These are phyloP conservation scores for Drosophila gunungcola DNA, from an alignment of 1,140 invertebrate genomes.

Conservation along the genomic window DNA sequence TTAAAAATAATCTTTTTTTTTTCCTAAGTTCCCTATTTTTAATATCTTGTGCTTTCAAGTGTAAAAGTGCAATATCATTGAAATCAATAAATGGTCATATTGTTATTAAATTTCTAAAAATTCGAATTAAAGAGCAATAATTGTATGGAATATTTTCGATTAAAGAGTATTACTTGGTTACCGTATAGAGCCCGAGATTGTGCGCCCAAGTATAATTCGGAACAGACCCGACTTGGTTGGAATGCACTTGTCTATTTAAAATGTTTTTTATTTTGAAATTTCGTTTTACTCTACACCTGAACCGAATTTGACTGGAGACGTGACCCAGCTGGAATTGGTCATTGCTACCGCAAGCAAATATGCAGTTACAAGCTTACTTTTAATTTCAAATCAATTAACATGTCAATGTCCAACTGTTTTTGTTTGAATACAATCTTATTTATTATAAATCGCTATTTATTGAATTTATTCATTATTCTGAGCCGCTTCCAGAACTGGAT, in stretches of 20 bases:
- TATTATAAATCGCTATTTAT: conserved; percentile 17
- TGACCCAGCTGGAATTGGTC: no score
- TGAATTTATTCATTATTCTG: conserved; percentile 54
- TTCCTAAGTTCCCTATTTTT: neutral
- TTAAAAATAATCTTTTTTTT: neutral
- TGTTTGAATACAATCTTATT: conserved; percentile 20
- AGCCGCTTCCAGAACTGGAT: conserved; percentile 73
- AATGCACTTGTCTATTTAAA: neutral
- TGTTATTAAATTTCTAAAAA: no score
- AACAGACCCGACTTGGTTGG: conserved; percentile 1
- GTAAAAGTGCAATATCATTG: no score
- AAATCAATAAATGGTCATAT: no score
- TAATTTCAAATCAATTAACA: neutral
- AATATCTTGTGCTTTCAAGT: no score
- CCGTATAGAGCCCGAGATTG: neutral
- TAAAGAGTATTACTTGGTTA: neutral
- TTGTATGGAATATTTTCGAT: neutral
- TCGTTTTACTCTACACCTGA: neutral
- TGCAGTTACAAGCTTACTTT: neutral
- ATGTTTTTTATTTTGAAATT: neutral
- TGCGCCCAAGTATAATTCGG: neutral
- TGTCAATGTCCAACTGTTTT: neutral
- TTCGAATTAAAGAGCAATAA: no score
- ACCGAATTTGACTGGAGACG: no score
- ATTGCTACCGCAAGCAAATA: no score